A percentile compares a stretch with the other conserved stretches of the same genome.
Evolutionary conservation across 2,888 invertebrate species (phyloP).

Genomic region (Pogonocherus hispidulus): DNA sequence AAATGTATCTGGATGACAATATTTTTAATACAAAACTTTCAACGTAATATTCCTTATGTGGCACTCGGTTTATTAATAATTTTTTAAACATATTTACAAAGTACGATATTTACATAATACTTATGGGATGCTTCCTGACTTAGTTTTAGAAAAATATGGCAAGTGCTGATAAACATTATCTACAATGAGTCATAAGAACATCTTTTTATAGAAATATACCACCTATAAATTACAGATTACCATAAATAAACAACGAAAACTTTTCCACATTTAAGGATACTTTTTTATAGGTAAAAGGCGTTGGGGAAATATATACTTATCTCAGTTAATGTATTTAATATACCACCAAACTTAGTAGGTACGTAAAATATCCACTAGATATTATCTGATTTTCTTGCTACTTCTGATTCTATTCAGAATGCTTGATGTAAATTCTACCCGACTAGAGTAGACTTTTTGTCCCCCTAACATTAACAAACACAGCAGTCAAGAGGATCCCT

Average conservation of each 20-base stretch:
- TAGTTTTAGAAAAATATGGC: too few relatives aligned
- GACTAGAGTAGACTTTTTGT: not conserved
- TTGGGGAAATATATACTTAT: not conserved
- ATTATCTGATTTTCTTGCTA: not conserved
- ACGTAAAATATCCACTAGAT: not conserved
- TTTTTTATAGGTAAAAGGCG: too few relatives aligned
- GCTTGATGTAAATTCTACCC: not conserved
- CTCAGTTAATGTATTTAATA: not conserved
- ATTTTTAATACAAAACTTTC: not conserved
- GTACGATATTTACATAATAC: too few relatives aligned
- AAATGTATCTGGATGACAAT: not conserved
- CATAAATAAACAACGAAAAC: too few relatives aligned
- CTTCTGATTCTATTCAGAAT: not conserved
- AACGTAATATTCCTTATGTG: not conserved
- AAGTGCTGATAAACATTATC: too few relatives aligned
- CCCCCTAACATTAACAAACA: not conserved
- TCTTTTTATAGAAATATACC: not conserved
- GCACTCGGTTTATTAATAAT: not conserved
- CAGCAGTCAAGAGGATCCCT: not conserved
- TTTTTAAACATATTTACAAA: too few relatives aligned
- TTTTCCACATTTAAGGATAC: too few relatives aligned
- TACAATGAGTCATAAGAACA: not conserved
- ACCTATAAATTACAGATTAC: too few relatives aligned
- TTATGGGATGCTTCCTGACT: too few relatives aligned
- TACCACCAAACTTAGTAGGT: not conserved